Evolutionary conservation across 1,140 invertebrate species (phyloP), one percentile per base, ranked within the genome.

Genomic region (Pollicipes pollicipes): DNA sequence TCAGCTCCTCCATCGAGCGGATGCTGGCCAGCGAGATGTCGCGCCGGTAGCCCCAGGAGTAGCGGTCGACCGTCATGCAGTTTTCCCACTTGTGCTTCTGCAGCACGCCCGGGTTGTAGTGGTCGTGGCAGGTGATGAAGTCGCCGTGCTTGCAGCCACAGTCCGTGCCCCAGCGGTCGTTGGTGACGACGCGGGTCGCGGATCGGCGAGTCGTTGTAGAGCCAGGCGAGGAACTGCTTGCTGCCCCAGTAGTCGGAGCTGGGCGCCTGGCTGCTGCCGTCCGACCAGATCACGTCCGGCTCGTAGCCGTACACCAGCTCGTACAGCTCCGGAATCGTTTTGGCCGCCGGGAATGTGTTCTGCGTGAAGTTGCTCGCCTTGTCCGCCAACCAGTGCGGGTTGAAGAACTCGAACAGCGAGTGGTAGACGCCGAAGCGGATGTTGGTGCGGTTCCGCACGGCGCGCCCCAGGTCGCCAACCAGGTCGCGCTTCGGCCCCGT

Each of bases 141-240:
- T 89, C 93, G 29, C 95, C 95, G 82, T 97, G 94, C 75, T 88
- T 82, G 73, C 94, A 95, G 0, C 85, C 79, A 1, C 86, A 88
- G 63, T 84, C 68, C 45, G 76, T 80, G 8, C 95, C 93, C 91
- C 91, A 94, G 76, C 91, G 83, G 77, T 92, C 90, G 81, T 95
- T 95, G 0, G 87, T 87, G 0, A 96, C 91, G 17, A 97, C 84
- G 8, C 85, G 88, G n/a, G 70, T 95, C 86, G 77, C 88, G 88
- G 0, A 97, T 90, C 1, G 95, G 93, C 79, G 93, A 97, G 17
- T 94, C 88, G 79, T 96, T 97, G 76, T 95, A 98, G 0, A 98
- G 81, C 93, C 94, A 98, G 17, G 94, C 88, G 3, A 98, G 80
- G 75, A 84, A 85, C 63, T 81, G 77, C 68, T 66, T 68, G 3